Conservation (phyloP, 2,113 vertebrate genomes). For the Rhinolophus sinicus region DNA sequence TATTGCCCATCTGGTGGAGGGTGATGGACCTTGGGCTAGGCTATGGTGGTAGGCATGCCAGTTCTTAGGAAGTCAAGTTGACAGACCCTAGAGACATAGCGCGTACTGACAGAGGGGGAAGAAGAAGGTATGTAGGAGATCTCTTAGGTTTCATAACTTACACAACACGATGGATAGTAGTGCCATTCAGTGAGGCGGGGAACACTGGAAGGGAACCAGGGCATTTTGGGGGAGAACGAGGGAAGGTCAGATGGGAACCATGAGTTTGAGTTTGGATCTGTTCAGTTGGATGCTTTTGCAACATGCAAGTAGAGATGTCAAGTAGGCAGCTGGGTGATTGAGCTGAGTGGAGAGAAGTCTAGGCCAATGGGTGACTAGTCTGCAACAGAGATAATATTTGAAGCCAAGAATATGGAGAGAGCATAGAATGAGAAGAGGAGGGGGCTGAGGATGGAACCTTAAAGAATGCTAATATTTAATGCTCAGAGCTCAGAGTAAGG, state of each 20-base stretch:
- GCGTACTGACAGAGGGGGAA: background rate
- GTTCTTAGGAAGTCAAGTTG: background rate
- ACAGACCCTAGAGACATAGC: background rate
- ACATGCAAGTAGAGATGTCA: background rate
- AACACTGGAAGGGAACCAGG: background rate
- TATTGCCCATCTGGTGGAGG: background rate
- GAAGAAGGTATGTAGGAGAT: fast-evolving
- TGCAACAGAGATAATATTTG: background rate
- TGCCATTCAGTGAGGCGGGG: background rate
- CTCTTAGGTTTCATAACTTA: background rate
- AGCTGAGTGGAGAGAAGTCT: background rate
- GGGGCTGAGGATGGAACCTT: background rate
- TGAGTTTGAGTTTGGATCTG: background rate
- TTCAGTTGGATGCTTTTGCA: background rate
- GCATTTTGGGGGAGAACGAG: no score
- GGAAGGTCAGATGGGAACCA: background rate
- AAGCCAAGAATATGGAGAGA: background rate
- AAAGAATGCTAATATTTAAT: background rate
- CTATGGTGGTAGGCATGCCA: background rate
- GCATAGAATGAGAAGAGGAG: background rate
- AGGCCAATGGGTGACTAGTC: background rate
- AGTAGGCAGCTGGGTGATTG: background rate
- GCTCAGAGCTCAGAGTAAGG: background rate
- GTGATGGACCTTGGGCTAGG: background rate
- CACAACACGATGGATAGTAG: background rate